phyloP scores from a whole-genome alignment of 2,888 invertebrate genomes.

The Catocala nupta region DNA sequence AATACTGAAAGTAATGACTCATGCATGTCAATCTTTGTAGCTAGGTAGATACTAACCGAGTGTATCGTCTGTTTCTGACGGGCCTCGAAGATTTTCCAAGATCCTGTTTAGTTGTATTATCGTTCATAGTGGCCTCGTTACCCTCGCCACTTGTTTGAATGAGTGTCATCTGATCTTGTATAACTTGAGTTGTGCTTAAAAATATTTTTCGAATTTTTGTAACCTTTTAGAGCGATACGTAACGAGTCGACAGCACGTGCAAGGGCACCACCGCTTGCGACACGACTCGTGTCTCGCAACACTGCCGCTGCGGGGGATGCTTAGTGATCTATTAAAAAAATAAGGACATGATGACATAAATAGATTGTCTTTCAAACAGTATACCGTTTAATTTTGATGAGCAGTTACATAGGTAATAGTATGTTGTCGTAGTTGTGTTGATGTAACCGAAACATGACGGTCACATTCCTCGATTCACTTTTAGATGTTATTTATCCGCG shows the following conservation, averaged over 20 bases:
- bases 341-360: constrained; percentile 86
- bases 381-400: constrained; percentile 68
- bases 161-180: constrained; percentile 74
- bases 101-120: constrained; percentile 74
- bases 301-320: constrained; percentile 84
- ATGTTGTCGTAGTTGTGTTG: constrained; percentile 70
- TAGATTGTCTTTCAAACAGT: constrained; percentile 80
- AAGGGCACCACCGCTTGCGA: constrained; percentile 75
- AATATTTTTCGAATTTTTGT: constrained; percentile 40
- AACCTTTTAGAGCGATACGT: constrained; percentile 42
- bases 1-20: constrained; percentile 80
- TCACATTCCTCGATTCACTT: constrained; percentile 81
- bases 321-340: constrained; percentile 86
- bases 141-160: constrained; percentile 67
- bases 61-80: constrained; percentile 91
- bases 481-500: constrained; percentile 79
- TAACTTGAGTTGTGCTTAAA: constrained; percentile 47
- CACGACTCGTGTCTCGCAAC: constrained; percentile 79
- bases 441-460: constrained; percentile 87
- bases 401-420: constrained; percentile 71
- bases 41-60: constrained; percentile 86
- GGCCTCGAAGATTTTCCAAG: constrained; percentile 88
- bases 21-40: constrained; percentile 58
- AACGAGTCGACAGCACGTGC: constrained; percentile 75
- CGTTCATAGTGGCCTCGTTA: constrained; percentile 71